Evolutionary conservation across 2,888 invertebrate species (phyloP), one percentile per base, ranked within the genome.

Genomic region (Bruchidius siliquastri): DNA sequence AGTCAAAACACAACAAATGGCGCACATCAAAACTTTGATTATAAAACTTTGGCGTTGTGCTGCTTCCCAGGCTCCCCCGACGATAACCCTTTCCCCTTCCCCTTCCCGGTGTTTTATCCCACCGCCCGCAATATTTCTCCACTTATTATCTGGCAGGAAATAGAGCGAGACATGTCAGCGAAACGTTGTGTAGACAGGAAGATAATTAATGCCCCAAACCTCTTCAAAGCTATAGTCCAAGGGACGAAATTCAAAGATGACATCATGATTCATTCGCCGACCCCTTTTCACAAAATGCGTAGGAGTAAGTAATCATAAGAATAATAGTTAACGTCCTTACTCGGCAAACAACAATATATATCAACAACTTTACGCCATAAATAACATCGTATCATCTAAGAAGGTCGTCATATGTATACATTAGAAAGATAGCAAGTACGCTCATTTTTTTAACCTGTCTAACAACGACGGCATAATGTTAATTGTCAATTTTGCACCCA

Each of bases 21-120:
- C 21, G 21, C 68, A 21, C 69, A 71, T 71, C 71, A 68, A 69
- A 73, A 73, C 71, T 73, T 73, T 73, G 68, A 69, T 73, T 68
- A 73, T 73, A 70, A 22, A 73, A 73, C 70, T 73, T 49, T 73
- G 8, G 13, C 21, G 22, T 72, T 68, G 68, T 68, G 20, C 68
- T 68, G 20, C 68, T 68, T 8, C 26, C 26, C 49, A 49, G 18
- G 49, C 49, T 8, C 49, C 49, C 49, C 49, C 18, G 49, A 49
- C 8, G 49, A 49, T 49, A 49, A 49, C 18, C 49, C 49, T 13
- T 49, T 49, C 49, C 18, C 10, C 49, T 18, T 18, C 18, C 49
- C 18, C 10, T 13, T 1, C 10, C 49, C 49, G 49, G 4, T 30
- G 30, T 30, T 49, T 49, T 49, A 18, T 13, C 49, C 49, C 49